phyloP scores from a whole-genome alignment of 2,797 vertebrate genomes.

The Acropternis orthonyx region DNA sequence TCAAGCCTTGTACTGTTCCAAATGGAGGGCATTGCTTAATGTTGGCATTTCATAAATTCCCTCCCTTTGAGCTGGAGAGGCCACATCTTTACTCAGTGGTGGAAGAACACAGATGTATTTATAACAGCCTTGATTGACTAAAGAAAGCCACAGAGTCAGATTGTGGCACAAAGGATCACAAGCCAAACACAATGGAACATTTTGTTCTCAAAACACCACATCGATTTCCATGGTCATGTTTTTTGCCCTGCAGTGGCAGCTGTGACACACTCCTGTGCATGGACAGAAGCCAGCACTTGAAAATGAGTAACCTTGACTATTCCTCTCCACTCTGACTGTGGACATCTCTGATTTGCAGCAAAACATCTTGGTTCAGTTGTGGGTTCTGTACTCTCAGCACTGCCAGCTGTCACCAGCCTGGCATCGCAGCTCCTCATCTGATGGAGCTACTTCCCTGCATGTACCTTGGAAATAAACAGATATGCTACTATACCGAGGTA shows the following conservation, averaged over 20 bases:
- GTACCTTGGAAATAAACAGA: not conserved
- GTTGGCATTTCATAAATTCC: not conserved
- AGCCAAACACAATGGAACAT: not conserved
- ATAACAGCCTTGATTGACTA: not conserved
- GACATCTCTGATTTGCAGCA: not conserved
- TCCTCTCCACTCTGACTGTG: not conserved
- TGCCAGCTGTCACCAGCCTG: not conserved
- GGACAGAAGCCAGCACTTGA: not conserved
- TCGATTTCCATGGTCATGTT: not conserved
- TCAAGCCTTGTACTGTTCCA: not conserved
- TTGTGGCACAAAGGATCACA: not conserved
- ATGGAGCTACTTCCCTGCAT: not conserved
- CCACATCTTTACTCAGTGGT: not conserved
- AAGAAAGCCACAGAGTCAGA: slow-evolving; percentile 3
- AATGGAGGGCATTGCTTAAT: not conserved
- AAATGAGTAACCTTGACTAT: not conserved
- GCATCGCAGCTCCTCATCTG: not conserved
- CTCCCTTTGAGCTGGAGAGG: not conserved
- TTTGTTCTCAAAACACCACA: not conserved
- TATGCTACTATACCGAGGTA: accelerated
- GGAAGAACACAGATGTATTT: not conserved
- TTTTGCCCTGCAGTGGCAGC: not conserved
- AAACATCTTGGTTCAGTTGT: not conserved
- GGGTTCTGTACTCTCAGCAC: accelerated
- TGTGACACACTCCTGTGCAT: not conserved